These are phyloP conservation scores for Xestia ashworthii DNA, from an alignment of 2,888 invertebrate genomes.

Conservation along the genomic window DNA sequence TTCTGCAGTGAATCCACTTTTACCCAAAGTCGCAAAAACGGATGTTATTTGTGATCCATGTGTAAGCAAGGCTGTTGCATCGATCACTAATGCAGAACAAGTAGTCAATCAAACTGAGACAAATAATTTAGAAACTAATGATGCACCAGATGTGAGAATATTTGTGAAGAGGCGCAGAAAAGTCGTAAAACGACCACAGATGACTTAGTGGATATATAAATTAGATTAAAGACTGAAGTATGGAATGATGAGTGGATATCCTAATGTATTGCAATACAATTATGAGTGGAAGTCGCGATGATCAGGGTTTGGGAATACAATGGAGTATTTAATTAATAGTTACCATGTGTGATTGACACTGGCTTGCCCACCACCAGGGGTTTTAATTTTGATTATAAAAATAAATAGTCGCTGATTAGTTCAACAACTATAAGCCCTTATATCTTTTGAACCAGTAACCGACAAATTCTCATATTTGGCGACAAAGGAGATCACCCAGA, in stretches of 20 bases:
- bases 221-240: conserved; percentile 10
- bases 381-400: no score
- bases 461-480: no score
- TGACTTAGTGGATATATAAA: conserved; percentile 41
- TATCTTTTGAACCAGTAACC: no score
- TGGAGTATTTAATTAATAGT: conserved; percentile 12
- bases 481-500: no score
- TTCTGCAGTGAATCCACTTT: conserved; percentile 37
- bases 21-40: conserved; percentile 40
- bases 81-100: conserved; percentile 41
- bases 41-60: conserved; percentile 61
- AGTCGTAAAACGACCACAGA: conserved; percentile 71
- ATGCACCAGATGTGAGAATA: conserved; percentile 85
- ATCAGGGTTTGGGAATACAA: conserved; percentile 1
- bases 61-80: conserved; percentile 52
- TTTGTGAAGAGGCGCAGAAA: conserved; percentile 82
- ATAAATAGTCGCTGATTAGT: no score
- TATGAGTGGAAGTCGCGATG: not conserved
- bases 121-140: conserved; percentile 66
- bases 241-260: not conserved
- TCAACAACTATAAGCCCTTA: no score
- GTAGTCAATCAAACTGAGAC: conserved; percentile 61
- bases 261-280: conserved; percentile 7
- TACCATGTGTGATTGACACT: no score
- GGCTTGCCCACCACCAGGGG: no score